Evolutionary conservation across 2,888 invertebrate genomes (phyloP).

Genomic region (Rhagophthalmus giganteus): DNA sequence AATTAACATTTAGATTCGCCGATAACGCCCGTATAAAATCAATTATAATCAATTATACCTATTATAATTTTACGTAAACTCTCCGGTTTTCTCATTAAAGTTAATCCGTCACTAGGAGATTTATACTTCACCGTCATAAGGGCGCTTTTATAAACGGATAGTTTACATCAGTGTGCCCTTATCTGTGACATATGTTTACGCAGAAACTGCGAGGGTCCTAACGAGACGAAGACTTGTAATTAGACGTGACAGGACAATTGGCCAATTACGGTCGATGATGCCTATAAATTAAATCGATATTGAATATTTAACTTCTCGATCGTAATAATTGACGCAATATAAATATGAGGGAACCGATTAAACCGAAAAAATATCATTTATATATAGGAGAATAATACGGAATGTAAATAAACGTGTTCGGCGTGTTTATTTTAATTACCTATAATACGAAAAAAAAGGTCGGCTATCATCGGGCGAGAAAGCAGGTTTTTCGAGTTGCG

Average conservation of each 20-base stretch:
- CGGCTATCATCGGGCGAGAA: no score
- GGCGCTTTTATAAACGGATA: constrained; percentile 10
- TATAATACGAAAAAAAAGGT: no score
- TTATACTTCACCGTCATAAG: constrained; percentile 11
- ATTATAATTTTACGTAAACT: constrained; percentile 22
- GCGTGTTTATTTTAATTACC: not conserved
- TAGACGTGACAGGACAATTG: constrained; percentile 26
- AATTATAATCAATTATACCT: constrained; percentile 11
- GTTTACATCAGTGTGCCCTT: constrained; percentile 17
- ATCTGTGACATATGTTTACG: constrained; percentile 29
- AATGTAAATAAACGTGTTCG: not conserved
- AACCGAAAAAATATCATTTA: no score
- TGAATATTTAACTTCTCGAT: constrained; percentile 13
- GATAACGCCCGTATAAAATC: constrained; percentile 7
- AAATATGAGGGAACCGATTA: not conserved
- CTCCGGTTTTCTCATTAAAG: constrained; percentile 3
- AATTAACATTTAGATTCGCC: not conserved
- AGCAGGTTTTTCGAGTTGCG: not conserved
- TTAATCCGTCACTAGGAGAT: not conserved
- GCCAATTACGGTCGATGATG: constrained; percentile 13
- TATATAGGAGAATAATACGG: not conserved
- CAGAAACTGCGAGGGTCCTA: constrained; percentile 23
- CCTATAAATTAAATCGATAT: constrained; percentile 10
- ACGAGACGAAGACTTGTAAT: constrained; percentile 21
- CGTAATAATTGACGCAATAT: not conserved